Base-by-base conservation (phyloP, 2,888 invertebrate genomes). In the Aleiodes testaceus region DNA sequence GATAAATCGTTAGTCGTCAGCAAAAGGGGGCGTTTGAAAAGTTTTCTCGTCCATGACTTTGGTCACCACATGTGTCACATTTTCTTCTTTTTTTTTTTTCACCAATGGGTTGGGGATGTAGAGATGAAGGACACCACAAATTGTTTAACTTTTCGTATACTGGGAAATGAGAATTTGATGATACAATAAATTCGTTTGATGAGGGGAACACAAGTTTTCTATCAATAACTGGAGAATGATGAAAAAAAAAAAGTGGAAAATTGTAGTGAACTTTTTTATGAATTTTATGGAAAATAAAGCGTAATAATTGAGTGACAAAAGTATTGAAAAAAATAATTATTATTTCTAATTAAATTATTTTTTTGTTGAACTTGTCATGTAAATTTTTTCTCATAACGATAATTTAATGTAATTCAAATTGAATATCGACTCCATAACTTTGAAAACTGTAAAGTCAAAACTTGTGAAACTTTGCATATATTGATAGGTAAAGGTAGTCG, bases 401-500 rank as follows among this genome's bases (percentile, higher is more conserved):
- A 36, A 36, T 36, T 3, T 36, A 36, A 36, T 36, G 6, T 11
- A 36, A 7, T 36, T 36, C 36, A 11, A 36, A 36, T 9, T 36
- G 45, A 45, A 45, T 26, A 36, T 42, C 59, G 36, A 59, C 22
- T 20, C 11, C 0, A 42, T 42, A 59, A 59, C 36, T 59, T 59
- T 59, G 59, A 42, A 42, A 42, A 30, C 22, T 55, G 9, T 30
- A 3, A 6, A 12, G 18, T 59, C 4, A 18, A 59, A 59, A 59
- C 59, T 36, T 59, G 59, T 42, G 36, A 36, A 66, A 70, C 42
- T 66, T 66, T 66, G 59, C 45, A 26, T 55, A 44, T 66, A 47
- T 53, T 53, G 22, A 65, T 53, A 30, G 14, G 30, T 22, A 69
- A 63, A 44, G 36, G 45, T 80, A 82, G 81, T 85, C 83, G 81